Evolutionary conservation across 2,113 vertebrate genomes (phyloP).

Genomic region (Phylloscopus trochilus): DNA sequence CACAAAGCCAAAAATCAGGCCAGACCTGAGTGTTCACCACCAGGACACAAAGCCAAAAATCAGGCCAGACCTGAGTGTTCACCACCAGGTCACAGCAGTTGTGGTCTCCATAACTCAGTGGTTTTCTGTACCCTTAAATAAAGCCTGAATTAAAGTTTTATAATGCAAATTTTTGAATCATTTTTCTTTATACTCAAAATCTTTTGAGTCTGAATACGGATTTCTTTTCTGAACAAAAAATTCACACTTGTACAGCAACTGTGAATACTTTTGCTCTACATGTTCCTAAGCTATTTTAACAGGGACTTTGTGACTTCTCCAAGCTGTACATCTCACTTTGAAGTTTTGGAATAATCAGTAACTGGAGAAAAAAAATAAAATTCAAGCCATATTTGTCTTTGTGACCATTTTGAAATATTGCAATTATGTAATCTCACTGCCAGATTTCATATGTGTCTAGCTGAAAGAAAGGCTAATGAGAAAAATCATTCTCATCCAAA

Average conservation of each 20-base stretch:
- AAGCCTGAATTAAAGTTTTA: neutral
- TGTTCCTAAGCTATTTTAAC: neutral
- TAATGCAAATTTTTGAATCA: neutral
- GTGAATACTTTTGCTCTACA: neutral
- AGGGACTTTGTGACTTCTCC: neutral
- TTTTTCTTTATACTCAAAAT: neutral
- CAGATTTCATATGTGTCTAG: neutral
- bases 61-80: no score
- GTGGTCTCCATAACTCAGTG: neutral
- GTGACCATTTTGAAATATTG: neutral
- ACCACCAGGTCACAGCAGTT: neutral
- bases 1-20: no score
- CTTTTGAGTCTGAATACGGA: neutral
- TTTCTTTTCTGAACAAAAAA: neutral
- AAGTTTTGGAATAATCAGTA: neutral
- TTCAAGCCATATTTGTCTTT: neutral
- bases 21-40: no score
- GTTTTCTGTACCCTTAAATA: neutral
- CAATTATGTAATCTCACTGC: neutral
- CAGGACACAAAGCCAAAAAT: neutral
- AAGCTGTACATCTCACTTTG: neutral
- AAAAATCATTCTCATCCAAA: slow-evolving; percentile 27
- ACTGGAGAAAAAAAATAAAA: neutral
- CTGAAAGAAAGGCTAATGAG: slow-evolving; percentile 27
- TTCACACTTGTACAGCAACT: neutral